Conservation (phyloP, 2,113 vertebrate species). For the Ceyx margarethae region DNA sequence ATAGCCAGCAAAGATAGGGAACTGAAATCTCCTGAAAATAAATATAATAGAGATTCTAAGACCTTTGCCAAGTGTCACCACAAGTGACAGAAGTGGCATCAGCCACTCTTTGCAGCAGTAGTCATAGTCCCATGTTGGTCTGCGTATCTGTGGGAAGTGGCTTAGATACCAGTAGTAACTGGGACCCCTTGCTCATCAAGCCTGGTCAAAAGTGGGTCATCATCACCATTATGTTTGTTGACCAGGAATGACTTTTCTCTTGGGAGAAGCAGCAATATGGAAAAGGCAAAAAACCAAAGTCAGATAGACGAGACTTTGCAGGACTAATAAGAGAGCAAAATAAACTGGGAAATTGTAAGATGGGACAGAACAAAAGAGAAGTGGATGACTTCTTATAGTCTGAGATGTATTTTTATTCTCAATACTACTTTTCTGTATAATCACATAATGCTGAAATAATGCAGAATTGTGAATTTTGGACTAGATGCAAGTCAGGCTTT, state of each 20-base stretch:
- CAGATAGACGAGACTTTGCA: neutral
- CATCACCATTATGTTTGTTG: neutral
- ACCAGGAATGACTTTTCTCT: neutral
- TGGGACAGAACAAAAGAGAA: neutral
- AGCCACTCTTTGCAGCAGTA: neutral
- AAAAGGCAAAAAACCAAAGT: neutral
- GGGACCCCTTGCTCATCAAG: neutral
- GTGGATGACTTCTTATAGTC: neutral
- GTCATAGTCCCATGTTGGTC: neutral
- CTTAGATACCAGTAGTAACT: neutral
- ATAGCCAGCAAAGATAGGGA: neutral
- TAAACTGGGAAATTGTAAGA: neutral
- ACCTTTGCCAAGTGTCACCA: neutral
- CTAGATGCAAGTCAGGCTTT: neutral
- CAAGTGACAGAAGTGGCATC: neutral
- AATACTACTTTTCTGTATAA: neutral
- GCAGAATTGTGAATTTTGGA: neutral
- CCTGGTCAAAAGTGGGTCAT: neutral
- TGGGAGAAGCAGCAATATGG: neutral
- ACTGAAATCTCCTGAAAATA: neutral
- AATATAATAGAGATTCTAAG: neutral
- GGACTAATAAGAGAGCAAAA: neutral
- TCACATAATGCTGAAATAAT: neutral
- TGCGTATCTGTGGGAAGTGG: neutral
- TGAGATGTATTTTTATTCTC: neutral